These are phyloP conservation scores for Peucedramus taeniatus DNA, from an alignment of 2,113 vertebrate genomes.

Conservation along the genomic window DNA sequence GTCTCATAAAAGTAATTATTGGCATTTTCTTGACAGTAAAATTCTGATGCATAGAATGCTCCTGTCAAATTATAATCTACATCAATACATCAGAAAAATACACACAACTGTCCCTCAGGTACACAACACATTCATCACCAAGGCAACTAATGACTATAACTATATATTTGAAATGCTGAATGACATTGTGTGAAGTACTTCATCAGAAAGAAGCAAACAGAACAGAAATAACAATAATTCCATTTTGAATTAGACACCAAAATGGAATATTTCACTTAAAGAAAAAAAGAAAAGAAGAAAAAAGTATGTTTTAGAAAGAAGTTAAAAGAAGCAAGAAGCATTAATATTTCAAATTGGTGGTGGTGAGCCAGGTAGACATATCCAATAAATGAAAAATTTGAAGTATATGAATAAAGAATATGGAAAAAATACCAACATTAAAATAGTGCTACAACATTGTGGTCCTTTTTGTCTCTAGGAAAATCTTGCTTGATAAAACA, in stretches of 20 bases:
- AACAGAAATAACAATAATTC: background rate
- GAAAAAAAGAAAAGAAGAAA: background rate
- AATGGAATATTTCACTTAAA: background rate
- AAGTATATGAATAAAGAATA: background rate
- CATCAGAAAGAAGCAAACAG: background rate
- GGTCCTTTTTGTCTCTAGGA: background rate
- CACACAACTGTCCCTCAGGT: background rate
- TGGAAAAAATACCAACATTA: background rate
- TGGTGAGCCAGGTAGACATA: background rate
- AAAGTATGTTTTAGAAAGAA: background rate
- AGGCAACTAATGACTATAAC: background rate
- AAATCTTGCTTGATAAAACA: background rate
- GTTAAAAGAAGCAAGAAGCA: background rate
- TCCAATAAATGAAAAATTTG: background rate
- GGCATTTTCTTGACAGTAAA: background rate
- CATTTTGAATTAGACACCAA: background rate
- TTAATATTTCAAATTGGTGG: background rate
- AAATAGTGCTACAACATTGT: background rate
- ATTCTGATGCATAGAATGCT: background rate
- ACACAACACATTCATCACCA: background rate
- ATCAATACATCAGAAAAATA: background rate
- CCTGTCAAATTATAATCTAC: background rate
- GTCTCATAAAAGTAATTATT: background rate
- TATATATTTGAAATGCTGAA: background rate
- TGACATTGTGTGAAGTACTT: background rate